phyloP scores from a whole-genome alignment of 2,113 vertebrate genomes.

The Mystacornis crossleyi region DNA sequence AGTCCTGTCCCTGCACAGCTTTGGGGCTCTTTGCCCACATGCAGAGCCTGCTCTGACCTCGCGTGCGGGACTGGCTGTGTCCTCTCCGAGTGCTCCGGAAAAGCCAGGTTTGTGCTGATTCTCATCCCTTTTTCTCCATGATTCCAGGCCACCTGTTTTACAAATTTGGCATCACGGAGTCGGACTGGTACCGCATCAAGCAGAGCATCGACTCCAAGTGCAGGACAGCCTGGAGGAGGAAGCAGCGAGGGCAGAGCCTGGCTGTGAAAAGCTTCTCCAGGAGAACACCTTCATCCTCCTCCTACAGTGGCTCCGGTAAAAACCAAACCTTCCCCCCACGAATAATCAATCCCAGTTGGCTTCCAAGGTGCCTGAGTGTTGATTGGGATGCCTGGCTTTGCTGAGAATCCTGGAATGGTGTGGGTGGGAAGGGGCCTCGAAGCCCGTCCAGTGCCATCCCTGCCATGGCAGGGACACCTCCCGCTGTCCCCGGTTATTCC shows the following conservation, averaged over 20 bases:
- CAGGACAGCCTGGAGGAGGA: constrained; percentile 95
- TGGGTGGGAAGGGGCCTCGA: background rate
- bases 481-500: background rate
- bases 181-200: constrained; percentile 98
- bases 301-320: constrained; percentile 78
- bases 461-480: background rate
- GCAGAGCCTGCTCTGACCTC: background rate
- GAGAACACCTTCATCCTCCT: constrained; percentile 83
- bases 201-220: constrained; percentile 99
- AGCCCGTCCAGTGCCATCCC: background rate
- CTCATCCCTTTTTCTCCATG: background rate
- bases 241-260: constrained; percentile 95
- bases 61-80: rapidly evolving
- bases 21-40: background rate
- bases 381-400: background rate
- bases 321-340: rapidly evolving
- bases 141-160: constrained; percentile 92
- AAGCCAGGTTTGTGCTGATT: rapidly evolving
- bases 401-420: background rate
- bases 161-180: constrained; percentile 93
- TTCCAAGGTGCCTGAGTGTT: background rate
- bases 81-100: rapidly evolving
- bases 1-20: background rate
- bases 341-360: background rate
- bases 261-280: constrained; percentile 97